Conservation (phyloP, 37 sponge, comb jelly and placozoan genomes). For the Eunapius fragilis region DNA sequence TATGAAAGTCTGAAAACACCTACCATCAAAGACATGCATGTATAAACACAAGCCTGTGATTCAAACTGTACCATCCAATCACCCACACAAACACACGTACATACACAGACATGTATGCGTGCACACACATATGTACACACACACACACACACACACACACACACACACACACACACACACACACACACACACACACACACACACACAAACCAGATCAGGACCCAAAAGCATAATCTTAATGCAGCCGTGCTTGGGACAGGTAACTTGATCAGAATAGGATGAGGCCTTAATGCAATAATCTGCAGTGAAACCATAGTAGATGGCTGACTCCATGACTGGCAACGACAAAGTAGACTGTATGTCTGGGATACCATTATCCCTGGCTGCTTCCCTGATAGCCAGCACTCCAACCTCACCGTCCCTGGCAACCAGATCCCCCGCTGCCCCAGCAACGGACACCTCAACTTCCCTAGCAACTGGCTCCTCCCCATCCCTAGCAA, state of each 20-base stretch:
- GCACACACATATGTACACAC: constrained; percentile 45
- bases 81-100: constrained; percentile 4
- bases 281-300: constrained; percentile 37
- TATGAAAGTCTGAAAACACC: constrained; percentile 10
- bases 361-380: too few relatives aligned
- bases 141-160: constrained; percentile 11
- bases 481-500: too few relatives aligned
- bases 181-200: constrained; percentile 1
- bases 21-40: background rate
- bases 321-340: too few relatives aligned
- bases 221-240: constrained; percentile 39
- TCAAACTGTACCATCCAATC: background rate
- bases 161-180: constrained; percentile 37
- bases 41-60: constrained; percentile 4
- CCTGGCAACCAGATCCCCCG: too few relatives aligned
- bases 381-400: too few relatives aligned
- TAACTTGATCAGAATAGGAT: constrained; percentile 2
- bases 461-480: background rate
- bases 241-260: constrained; percentile 43
- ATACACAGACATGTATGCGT: too few relatives aligned
- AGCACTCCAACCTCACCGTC: too few relatives aligned
- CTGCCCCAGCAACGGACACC: too few relatives aligned
- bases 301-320: constrained; percentile 33
- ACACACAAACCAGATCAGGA: constrained; percentile 62
- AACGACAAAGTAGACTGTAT: too few relatives aligned